These are phyloP conservation scores for Hartigia nigra DNA, from an alignment of 2,888 invertebrate genomes.

Conservation along the genomic window DNA sequence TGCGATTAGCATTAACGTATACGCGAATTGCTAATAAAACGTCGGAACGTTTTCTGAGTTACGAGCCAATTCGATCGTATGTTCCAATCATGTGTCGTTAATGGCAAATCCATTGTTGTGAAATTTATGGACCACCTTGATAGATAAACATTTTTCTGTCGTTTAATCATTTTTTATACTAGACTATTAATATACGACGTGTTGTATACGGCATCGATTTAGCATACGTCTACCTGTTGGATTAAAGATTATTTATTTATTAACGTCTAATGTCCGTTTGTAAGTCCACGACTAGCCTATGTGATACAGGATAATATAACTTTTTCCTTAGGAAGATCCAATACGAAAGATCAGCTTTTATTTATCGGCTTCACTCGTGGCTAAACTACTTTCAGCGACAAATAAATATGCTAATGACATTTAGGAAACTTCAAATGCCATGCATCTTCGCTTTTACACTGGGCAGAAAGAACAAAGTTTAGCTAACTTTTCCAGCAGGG, in stretches of 20 bases:
- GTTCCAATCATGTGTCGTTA: background rate
- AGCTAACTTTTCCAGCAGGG: conserved; percentile 46
- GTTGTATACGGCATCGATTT: background rate
- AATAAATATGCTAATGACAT: conserved; percentile 62
- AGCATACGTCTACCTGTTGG: background rate
- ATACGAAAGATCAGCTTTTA: background rate
- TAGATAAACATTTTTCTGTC: background rate
- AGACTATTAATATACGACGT: background rate
- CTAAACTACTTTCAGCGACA: conserved; percentile 52
- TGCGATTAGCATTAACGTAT: conserved; percentile 22
- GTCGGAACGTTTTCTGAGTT: conserved; percentile 3
- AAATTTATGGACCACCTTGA: background rate
- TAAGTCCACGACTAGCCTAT: background rate
- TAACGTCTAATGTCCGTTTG: background rate
- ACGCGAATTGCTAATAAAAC: conserved; percentile 18
- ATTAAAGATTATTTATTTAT: background rate
- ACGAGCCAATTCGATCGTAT: background rate
- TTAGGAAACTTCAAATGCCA: conserved; percentile 58
- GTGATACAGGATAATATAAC: background rate
- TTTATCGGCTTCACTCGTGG: conserved; percentile 6
- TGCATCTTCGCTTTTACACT: conserved; percentile 54
- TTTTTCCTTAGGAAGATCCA: background rate
- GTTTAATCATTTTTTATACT: background rate
- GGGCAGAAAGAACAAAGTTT: conserved; percentile 54
- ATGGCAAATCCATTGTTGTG: background rate